phyloP scores from a whole-genome alignment of 2,113 vertebrate genomes.

The Chiloscyllium plagiosum region DNA sequence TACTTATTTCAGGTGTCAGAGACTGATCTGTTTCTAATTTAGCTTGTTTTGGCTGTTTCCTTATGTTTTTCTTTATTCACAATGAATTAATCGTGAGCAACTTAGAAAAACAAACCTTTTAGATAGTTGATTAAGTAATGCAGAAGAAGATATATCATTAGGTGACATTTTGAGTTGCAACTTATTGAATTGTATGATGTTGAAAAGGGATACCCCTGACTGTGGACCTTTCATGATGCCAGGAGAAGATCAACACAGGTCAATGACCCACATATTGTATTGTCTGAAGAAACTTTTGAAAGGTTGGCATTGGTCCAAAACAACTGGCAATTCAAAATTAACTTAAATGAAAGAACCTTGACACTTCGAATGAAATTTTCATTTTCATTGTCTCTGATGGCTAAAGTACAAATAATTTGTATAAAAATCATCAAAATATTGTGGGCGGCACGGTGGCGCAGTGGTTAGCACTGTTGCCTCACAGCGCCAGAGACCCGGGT shows the following conservation, averaged over 20 bases:
- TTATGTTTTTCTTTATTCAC: neutral
- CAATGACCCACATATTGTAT: neutral
- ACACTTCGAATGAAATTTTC: neutral
- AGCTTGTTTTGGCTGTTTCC: conserved; percentile 8
- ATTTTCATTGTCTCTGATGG: neutral
- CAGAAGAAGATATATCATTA: neutral
- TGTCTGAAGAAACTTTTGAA: neutral
- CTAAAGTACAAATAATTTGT: neutral
- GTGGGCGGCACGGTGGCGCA: too few species aligned
- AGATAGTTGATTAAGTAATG: neutral
- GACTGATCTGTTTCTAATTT: conserved; percentile 17
- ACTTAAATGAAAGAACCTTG: neutral
- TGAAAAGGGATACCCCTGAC: neutral
- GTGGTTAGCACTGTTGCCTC: too few species aligned
- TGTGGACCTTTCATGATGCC: neutral
- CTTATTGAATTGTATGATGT: neutral
- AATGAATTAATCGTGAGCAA: neutral
- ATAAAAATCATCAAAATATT: neutral
- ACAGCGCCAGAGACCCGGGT: too few species aligned
- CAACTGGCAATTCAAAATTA: neutral
- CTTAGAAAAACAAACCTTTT: neutral
- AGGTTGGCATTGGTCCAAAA: neutral
- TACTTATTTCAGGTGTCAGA: conserved; percentile 14
- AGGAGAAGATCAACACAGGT: neutral
- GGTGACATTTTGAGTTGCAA: too few species aligned